Conservation (phyloP, 2,797 vertebrate genomes). For the Oreochromis mossambicus region DNA sequence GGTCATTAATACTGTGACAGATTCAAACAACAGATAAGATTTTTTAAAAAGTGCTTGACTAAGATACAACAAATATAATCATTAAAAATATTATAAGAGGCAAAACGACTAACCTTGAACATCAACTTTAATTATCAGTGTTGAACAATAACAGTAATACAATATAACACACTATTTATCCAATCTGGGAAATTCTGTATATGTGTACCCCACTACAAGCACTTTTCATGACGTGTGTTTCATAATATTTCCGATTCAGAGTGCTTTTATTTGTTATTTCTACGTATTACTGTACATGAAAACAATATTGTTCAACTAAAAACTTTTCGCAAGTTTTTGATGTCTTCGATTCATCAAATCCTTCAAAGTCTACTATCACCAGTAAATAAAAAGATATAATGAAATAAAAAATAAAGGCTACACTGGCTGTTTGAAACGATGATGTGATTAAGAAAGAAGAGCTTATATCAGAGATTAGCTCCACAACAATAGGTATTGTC, state of each 20-base stretch:
- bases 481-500: constrained; percentile 48
- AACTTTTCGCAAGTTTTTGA: not conserved
- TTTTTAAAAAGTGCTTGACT: not conserved
- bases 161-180: not conserved
- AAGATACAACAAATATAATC: not conserved
- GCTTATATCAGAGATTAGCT: constrained; percentile 52
- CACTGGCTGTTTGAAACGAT: constrained; percentile 11
- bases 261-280: not conserved
- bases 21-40: not conserved
- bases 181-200: not conserved
- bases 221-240: not conserved
- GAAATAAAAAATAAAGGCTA: not conserved
- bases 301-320: not conserved
- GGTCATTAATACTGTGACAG: not conserved
- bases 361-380: too few relatives aligned
- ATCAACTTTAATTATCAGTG: not conserved
- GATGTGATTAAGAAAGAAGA: constrained; percentile 47
- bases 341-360: not conserved
- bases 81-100: not conserved
- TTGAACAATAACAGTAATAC: not conserved
- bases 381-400: not conserved
- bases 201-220: not conserved
- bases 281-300: not conserved
- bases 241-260: not conserved
- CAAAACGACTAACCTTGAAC: not conserved